Base-by-base conservation (phyloP, 2,888 invertebrate genomes). In the Diplolepis rosae region DNA sequence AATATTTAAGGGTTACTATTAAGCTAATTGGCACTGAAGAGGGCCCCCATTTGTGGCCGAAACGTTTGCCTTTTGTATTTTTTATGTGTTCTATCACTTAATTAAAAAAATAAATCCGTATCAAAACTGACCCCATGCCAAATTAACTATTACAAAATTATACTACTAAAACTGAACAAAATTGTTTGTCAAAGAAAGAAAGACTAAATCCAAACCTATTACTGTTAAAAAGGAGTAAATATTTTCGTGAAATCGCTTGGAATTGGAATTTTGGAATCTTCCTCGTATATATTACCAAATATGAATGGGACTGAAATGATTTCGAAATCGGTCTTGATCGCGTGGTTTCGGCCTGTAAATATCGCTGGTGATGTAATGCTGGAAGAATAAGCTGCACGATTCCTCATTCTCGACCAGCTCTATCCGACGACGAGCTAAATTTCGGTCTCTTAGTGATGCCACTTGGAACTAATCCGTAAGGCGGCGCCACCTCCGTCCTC, bases 351-450 rank as follows among this genome's bases (percentile, higher is more conserved):
- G 69, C 70, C 61, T 70, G 66, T 76, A 71, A 69, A 54, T 69
- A 73, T 65, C 73, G 67, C 18, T 73, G 71, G 61, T 69, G 73
- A 73, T 73, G 71, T 70, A 72, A 73, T 73, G 65, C 72, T 73
- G 73, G 70, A 73, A 76, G 73, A 70, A 67, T 66, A 76, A 70
- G 73, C 72, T 72, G 73, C 69, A 72, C 75, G 69, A 2, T 69
- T 68, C 50, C 54, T 61, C 51, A 68, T 70, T 75, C 68, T 73
- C n/a, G n/a, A n/a, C n/a, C n/a, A n/a, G n/a, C n/a, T n/a, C n/a
- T n/a, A n/a, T n/a, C n/a, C n/a, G n/a, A n/a, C n/a, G n/a, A n/a
- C n/a, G n/a, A n/a, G n/a, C n/a, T n/a, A n/a, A n/a, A n/a, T n/a
- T n/a, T n/a, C n/a, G n/a, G n/a, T n/a, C n/a, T n/a, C n/a, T n/a